Conservation (phyloP, 2,113 vertebrate species). For the Channa argus region DNA sequence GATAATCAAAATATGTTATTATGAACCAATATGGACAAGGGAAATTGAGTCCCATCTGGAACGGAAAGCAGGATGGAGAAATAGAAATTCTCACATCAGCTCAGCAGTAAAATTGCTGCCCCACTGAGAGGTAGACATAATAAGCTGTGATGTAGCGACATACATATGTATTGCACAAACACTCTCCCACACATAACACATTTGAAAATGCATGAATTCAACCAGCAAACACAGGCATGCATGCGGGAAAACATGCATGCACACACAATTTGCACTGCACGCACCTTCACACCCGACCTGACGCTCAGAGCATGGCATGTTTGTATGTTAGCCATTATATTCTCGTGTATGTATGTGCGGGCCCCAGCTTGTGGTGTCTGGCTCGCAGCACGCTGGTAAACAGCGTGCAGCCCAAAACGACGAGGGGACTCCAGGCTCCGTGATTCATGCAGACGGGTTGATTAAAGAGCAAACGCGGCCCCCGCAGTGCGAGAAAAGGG, state of each 20-base stretch:
- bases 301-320: slow-evolving; percentile 17
- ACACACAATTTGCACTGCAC: too few relatives aligned
- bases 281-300: slow-evolving; percentile 14
- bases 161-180: slow-evolving; percentile 40
- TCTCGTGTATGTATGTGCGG: slow-evolving; percentile 31
- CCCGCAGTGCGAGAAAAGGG: slow-evolving; percentile 61
- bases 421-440: slow-evolving; percentile 54
- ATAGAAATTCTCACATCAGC: slow-evolving; percentile 63
- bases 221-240: slow-evolving; percentile 15
- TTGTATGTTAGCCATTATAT: slow-evolving; percentile 29
- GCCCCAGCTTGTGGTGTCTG: slow-evolving; percentile 61
- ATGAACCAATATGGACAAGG: slow-evolving; percentile 49
- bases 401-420: slow-evolving; percentile 62
- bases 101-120: slow-evolving; percentile 54
- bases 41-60: slow-evolving; percentile 62
- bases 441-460: slow-evolving; percentile 72
- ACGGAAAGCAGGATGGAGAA: slow-evolving; percentile 53
- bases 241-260: slow-evolving; percentile 14
- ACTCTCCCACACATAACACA: neutral
- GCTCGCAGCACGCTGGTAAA: slow-evolving; percentile 66
- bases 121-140: slow-evolving; percentile 44
- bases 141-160: slow-evolving; percentile 29
- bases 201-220: slow-evolving; percentile 40
- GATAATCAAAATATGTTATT: slow-evolving; percentile 64
- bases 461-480: slow-evolving; percentile 75